Base-by-base conservation (phyloP, 2,888 invertebrate genomes). In the Beris morrisii region DNA sequence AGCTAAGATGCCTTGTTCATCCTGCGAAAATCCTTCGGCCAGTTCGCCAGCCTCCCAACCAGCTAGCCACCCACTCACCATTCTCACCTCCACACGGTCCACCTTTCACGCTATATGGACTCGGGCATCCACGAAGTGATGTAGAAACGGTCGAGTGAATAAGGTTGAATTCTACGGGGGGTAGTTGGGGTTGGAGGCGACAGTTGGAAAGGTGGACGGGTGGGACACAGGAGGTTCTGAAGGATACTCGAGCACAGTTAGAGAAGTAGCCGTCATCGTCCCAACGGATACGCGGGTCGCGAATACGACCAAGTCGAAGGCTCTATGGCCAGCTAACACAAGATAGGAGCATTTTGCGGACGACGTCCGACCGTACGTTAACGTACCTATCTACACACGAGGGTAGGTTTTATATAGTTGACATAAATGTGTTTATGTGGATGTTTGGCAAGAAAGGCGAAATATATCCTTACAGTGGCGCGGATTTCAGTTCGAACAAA, bases 271-370 rank as follows among this genome's bases (percentile, higher is more conserved):
- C 69, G 56, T 70, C 70, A 65, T 61, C 68, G 55, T 65, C 67
- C 68, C 66, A 69, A 67, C 66, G 69, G 69, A 70, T 70, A 71
- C 71, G 67, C 70, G 70, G 68, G 64, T 70, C 71, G 71, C 71
- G 71, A 70, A 65, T 68, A 70, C 64, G 67, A 70, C 61, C 57
- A 69, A 69, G 69, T 67, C 68, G 67, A 71, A 69, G 67, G 67
- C 67, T 58, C 48, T 57, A 32, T 64, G 67, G 64, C 67, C 65
- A 65, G 66, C 66, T 61, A 56, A 67, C 54, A 69, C 59, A 69
- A 67, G 67, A 69, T 69, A 67, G 67, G 61, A 61, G 65, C 67
- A 61, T 63, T 65, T 67, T 69, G 65, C 63, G 67, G 67, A 67
- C 69, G 56, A 64, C 53, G 53, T 44, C 64, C 56, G 56, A 38